Percentiles rank a stretch among this genome's conserved stretches.
Conservation (phyloP, 2,888 invertebrate genomes). For the Hemicrepidius hirtus region DNA sequence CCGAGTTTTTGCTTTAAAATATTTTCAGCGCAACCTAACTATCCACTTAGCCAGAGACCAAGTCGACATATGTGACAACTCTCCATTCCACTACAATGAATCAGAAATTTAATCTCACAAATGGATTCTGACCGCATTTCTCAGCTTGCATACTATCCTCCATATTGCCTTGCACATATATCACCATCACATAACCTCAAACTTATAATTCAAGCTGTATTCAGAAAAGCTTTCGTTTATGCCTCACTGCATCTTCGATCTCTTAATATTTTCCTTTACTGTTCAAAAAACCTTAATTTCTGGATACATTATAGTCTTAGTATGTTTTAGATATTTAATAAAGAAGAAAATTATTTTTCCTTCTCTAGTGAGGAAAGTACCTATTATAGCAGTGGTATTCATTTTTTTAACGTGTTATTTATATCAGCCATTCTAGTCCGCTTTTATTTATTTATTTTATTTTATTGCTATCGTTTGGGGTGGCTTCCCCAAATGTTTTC, state of each 20-base stretch:
- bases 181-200: slow-evolving; percentile 64
- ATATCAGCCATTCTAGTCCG: too few relatives aligned
- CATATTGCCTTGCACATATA: slow-evolving; percentile 70
- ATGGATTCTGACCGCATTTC: slow-evolving; percentile 73
- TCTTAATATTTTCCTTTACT: not conserved
- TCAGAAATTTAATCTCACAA: slow-evolving; percentile 84
- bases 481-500: too few relatives aligned
- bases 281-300: not conserved
- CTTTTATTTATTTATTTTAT: too few relatives aligned
- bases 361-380: too few relatives aligned
- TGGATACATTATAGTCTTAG: too few relatives aligned
- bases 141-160: slow-evolving; percentile 64
- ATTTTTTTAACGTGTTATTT: too few relatives aligned
- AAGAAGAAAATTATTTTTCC: too few relatives aligned
- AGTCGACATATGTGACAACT: slow-evolving; percentile 80
- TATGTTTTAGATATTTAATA: too few relatives aligned
- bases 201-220: slow-evolving; percentile 55
- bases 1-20: slow-evolving; percentile 61
- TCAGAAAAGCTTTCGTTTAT: not conserved
- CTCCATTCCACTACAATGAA: slow-evolving; percentile 75
- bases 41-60: slow-evolving; percentile 71
- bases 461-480: too few relatives aligned
- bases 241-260: not conserved
- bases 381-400: too few relatives aligned
- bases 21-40: slow-evolving; percentile 71